phyloP scores from a whole-genome alignment of 2,797 vertebrate genomes.

The Eleutherodactylus coqui region DNA sequence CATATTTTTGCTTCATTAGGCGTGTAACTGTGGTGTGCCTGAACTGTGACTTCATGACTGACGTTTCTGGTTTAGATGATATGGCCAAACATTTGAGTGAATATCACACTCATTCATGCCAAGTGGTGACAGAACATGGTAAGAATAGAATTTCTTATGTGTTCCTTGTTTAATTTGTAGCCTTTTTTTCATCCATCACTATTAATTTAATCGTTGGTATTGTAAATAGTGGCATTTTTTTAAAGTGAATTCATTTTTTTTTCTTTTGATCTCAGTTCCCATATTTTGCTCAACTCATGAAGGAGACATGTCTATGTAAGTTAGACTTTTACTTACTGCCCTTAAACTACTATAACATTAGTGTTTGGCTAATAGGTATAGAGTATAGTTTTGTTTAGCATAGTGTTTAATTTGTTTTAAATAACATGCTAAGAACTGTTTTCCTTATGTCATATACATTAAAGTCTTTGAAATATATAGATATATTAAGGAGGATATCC shows the following conservation, averaged over 20 bases:
- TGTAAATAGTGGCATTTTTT: conserved; percentile 63
- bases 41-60: conserved; percentile 88
- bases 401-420: conserved; percentile 20
- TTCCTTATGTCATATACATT: background rate
- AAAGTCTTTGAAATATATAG: background rate
- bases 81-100: conserved; percentile 92
- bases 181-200: conserved; percentile 60
- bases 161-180: background rate
- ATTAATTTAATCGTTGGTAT: conserved; percentile 63
- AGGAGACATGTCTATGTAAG: conserved; percentile 78
- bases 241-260: conserved; percentile 69
- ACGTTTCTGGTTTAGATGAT: conserved; percentile 83
- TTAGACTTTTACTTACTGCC: conserved; percentile 72
- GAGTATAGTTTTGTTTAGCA: conserved; percentile 63
- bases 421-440: conserved; percentile 22
- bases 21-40: conserved; percentile 88
- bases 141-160: conserved; percentile 61
- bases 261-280: conserved; percentile 80
- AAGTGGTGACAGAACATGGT: conserved; percentile 87
- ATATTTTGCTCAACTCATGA: conserved; percentile 73
- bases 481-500: background rate
- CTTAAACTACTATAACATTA: conserved; percentile 42
- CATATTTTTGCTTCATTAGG: conserved; percentile 72
- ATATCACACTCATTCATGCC: conserved; percentile 85
- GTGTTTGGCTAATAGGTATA: conserved; percentile 67